phyloP scores from a whole-genome alignment of 30 jellyfish, hydroid and myxozoan genomes.

The Cassiopea xamachana region DNA sequence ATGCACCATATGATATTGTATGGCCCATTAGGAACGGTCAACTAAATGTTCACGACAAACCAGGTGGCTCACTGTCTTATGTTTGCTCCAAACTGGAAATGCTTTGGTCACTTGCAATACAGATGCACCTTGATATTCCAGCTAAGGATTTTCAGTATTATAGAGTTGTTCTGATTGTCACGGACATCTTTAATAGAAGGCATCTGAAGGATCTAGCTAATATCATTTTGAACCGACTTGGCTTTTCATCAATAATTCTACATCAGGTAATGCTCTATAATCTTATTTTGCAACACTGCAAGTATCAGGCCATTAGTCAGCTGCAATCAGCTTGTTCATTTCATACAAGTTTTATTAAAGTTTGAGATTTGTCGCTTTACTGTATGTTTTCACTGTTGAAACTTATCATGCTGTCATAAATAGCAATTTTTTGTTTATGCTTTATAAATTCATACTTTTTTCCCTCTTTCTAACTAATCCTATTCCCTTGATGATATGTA shows the following conservation, averaged over 20 bases:
- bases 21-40: conserved; percentile 95
- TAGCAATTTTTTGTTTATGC: too few relatives aligned
- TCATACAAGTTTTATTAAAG: too few relatives aligned
- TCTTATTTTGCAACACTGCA: too few relatives aligned
- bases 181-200: conserved; percentile 83
- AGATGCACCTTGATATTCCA: conserved; percentile 91
- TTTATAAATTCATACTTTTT: too few relatives aligned
- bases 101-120: conserved; percentile 95
- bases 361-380: too few relatives aligned
- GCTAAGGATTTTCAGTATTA: conserved; percentile 86
- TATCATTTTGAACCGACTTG: conserved; percentile 78
- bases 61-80: conserved; percentile 91
- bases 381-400: too few relatives aligned
- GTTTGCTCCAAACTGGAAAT: conserved; percentile 85
- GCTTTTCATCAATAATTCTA: conserved; percentile 87
- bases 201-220: conserved; percentile 83
- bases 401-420: too few relatives aligned
- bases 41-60: conserved; percentile 82
- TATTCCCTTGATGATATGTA: too few relatives aligned
- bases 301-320: too few relatives aligned
- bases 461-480: too few relatives aligned
- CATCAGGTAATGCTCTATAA: conserved; percentile 77
- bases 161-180: conserved; percentile 90
- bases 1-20: conserved; percentile 83
- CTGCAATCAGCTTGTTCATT: too few relatives aligned